These are phyloP conservation scores for Orthosia cruda DNA, from an alignment of 2,888 invertebrate genomes.

Conservation along the genomic window DNA sequence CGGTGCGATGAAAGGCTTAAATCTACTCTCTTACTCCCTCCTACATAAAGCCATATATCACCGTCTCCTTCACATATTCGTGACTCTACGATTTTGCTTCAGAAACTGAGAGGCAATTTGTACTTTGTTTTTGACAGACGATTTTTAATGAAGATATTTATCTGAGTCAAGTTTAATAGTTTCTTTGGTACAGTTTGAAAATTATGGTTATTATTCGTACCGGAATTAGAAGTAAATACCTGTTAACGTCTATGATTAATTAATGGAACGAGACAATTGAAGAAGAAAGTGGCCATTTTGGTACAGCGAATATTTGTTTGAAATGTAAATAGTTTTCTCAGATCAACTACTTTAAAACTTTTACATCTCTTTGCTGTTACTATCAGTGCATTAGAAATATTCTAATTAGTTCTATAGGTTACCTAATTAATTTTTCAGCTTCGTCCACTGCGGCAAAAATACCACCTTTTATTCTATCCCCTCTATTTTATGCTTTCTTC, in stretches of 20 bases:
- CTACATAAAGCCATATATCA: slow-evolving; percentile 33
- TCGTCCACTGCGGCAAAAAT: no score
- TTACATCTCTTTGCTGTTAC: no score
- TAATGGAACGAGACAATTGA: slow-evolving; percentile 1
- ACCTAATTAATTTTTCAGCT: no score
- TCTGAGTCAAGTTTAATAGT: slow-evolving; percentile 59
- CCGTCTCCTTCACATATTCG: slow-evolving; percentile 81
- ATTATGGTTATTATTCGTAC: slow-evolving; percentile 27
- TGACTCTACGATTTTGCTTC: slow-evolving; percentile 85
- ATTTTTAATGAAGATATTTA: slow-evolving; percentile 76
- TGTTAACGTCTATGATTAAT: background rate
- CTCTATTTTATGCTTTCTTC: no score
- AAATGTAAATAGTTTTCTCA: background rate
- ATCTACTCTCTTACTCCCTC: slow-evolving; percentile 64
- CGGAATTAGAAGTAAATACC: background rate
- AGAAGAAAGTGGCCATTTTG: background rate
- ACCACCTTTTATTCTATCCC: no score
- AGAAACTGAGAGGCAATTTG: slow-evolving; percentile 77
- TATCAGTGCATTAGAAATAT: no score
- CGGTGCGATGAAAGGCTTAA: slow-evolving; percentile 72
- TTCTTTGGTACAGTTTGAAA: slow-evolving; percentile 28
- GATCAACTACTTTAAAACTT: no score
- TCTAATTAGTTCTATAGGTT: no score
- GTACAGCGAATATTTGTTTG: background rate
- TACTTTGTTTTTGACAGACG: slow-evolving; percentile 76